Percentiles rank a stretch among this genome's conserved stretches.
Evolutionary conservation across 2,888 invertebrate genomes (phyloP).

Genomic region (Caenorhabditis drosophilae): DNA sequence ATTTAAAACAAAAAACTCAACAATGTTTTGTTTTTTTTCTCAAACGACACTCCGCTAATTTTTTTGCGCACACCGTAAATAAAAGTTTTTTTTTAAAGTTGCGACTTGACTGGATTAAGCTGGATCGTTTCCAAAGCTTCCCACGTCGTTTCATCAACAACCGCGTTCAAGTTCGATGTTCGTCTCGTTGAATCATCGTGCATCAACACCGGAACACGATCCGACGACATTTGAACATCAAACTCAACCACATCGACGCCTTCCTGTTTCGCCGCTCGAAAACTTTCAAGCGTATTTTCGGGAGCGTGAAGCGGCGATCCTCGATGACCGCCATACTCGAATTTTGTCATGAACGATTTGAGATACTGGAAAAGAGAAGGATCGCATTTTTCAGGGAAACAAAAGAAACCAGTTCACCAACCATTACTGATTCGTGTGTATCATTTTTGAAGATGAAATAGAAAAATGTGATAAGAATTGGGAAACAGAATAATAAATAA

Average conservation of each 20-base stretch:
- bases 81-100: no score
- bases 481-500: slow-evolving; percentile 18
- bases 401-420: no score
- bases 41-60: no score
- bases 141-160: slow-evolving; percentile 19
- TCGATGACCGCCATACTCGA: slow-evolving; percentile 49
- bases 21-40: no score
- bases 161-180: slow-evolving; percentile 10
- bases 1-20: no score
- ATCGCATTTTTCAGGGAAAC: no score
- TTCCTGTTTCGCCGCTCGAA: slow-evolving; percentile 34
- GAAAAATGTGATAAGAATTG: slow-evolving; percentile 18
- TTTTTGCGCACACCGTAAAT: no score
- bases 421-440: slow-evolving; percentile 1
- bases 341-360: slow-evolving; percentile 32
- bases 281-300: slow-evolving; percentile 40
- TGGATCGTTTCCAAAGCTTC: slow-evolving; percentile 10
- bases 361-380: slow-evolving; percentile 17
- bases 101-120: slow-evolving; percentile 30
- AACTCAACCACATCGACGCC: slow-evolving; percentile 48
- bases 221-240: slow-evolving; percentile 44
- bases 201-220: slow-evolving; percentile 40
- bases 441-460: slow-evolving; percentile 27
- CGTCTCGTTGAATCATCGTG: slow-evolving; percentile 46
- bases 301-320: slow-evolving; percentile 43